Evolutionary conservation across 2,113 vertebrate species (phyloP).

Genomic region (Menura novaehollandiae): DNA sequence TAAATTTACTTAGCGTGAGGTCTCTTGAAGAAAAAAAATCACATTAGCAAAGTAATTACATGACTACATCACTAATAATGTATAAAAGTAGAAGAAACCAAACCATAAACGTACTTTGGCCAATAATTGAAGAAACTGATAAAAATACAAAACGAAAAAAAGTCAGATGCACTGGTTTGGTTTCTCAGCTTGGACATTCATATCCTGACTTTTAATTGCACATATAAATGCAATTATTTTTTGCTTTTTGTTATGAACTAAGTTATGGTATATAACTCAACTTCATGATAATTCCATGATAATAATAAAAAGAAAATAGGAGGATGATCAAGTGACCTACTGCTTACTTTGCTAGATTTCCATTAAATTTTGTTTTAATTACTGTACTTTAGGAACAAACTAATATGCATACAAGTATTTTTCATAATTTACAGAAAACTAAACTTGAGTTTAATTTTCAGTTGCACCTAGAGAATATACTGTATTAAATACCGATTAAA

Average conservation of each 20-base stretch:
- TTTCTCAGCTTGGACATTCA: not conserved
- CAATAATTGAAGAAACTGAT: not conserved
- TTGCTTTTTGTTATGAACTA: not conserved
- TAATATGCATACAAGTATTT: not conserved
- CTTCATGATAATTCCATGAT: not conserved
- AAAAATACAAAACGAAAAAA: not conserved
- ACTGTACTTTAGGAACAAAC: not conserved
- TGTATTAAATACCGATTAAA: not conserved
- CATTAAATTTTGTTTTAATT: not conserved
- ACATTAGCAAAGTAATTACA: not conserved
- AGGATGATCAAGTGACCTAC: not conserved
- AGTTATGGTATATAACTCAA: not conserved
- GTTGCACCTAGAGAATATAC: not conserved
- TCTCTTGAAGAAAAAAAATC: not conserved
- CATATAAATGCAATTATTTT: not conserved
- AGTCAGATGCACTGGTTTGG: not conserved
- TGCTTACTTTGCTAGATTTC: not conserved
- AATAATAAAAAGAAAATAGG: not conserved
- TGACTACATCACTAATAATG: not conserved
- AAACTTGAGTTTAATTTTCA: not conserved
- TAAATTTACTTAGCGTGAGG: not conserved
- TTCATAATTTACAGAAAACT: not conserved
- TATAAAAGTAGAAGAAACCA: slow-evolving; percentile 1
- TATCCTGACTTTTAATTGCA: not conserved
- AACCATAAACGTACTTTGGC: not conserved